phyloP scores from a whole-genome alignment of 2,113 vertebrate species.

The Drymodes brunneopygia region DNA sequence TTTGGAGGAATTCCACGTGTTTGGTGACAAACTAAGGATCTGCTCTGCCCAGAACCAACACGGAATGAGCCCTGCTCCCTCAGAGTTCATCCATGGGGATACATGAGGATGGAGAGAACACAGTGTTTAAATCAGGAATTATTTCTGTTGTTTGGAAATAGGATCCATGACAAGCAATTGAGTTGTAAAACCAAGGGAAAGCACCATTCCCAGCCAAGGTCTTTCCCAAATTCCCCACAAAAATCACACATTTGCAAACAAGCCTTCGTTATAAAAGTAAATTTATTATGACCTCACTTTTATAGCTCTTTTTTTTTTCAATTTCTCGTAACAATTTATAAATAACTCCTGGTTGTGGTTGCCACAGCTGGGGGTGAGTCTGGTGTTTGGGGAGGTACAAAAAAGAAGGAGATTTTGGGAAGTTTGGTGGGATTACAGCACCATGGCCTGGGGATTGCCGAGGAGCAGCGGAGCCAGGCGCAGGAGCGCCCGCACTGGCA shows the following conservation, averaged over 20 bases:
- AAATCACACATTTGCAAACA: not conserved
- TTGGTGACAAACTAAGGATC: not conserved
- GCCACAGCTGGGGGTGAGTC: not conserved
- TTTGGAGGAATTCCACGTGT: not conserved
- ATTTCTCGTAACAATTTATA: constrained; percentile 30
- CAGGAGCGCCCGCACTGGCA: constrained; percentile 86
- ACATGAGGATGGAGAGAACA: not conserved
- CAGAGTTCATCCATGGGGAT: not conserved
- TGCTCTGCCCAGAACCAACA: not conserved
- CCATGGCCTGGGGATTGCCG: constrained; percentile 73
- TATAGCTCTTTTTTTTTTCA: not conserved
- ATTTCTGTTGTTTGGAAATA: not conserved
- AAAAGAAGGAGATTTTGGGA: not conserved
- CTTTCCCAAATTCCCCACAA: not conserved
- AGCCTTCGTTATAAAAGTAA: constrained; percentile 73
- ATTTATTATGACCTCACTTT: constrained; percentile 56
- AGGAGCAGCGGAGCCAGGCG: constrained; percentile 84
- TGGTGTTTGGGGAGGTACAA: not conserved
- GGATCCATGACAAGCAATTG: not conserved
- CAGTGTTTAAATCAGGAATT: not conserved
- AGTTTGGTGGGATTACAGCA: constrained; percentile 42
- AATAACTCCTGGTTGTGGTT: not conserved
- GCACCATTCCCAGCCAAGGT: not conserved
- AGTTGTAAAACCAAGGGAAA: not conserved
- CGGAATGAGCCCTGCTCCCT: not conserved